Conservation (phyloP, 2,113 vertebrate species). For the Arenaria interpres region DNA sequence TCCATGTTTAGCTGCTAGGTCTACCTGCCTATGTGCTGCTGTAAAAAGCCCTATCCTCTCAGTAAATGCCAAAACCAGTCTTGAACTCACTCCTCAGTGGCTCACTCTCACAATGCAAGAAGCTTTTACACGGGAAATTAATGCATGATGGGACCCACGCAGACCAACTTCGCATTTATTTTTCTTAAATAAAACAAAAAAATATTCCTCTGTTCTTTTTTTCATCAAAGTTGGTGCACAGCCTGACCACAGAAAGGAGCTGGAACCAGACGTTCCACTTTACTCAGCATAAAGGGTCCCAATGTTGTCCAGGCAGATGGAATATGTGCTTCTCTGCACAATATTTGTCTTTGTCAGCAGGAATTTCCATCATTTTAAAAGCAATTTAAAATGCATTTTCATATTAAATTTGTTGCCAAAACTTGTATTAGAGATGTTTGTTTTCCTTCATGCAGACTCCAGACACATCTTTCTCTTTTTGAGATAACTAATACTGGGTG, state of each 20-base stretch:
- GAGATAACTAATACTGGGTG: neutral
- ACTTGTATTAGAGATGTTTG: neutral
- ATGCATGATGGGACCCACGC: neutral
- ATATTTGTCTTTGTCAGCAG: constrained; percentile 46
- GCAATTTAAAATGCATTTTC: constrained; percentile 54
- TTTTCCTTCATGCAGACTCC: neutral
- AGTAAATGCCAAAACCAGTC: neutral
- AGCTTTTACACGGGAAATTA: neutral
- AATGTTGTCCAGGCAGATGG: constrained; percentile 20
- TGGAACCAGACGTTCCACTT: constrained; percentile 40
- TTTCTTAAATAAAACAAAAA: neutral
- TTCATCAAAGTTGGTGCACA: neutral
- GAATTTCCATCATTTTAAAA: constrained; percentile 27
- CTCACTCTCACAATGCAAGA: neutral
- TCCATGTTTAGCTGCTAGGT: neutral
- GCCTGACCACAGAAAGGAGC: constrained; percentile 9
- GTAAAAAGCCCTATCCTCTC: neutral
- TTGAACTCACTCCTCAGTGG: neutral
- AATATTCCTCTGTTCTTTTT: neutral
- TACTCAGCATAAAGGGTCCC: constrained; percentile 35
- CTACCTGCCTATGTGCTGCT: neutral
- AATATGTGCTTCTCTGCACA: constrained; percentile 21
- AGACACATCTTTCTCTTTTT: neutral
- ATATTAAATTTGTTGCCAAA: constrained; percentile 19
- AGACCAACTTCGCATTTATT: neutral